Evolutionary conservation across 1,140 invertebrate species (phyloP).

Genomic region (Carposina sasakii): DNA sequence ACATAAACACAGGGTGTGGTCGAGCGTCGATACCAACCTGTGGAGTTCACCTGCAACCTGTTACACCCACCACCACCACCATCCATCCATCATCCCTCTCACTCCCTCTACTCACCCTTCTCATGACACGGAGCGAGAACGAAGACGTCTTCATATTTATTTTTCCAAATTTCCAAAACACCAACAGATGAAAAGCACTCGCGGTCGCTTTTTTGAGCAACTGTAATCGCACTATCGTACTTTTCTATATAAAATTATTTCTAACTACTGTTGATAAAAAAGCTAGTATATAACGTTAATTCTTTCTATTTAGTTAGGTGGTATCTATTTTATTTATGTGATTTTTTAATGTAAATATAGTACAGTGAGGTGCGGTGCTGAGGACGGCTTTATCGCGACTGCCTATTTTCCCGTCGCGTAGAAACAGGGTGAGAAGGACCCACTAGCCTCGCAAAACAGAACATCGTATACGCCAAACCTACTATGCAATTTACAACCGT

Average conservation of each 20-base stretch:
- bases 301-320: too few relatives aligned
- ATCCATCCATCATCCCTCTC: not conserved
- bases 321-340: too few relatives aligned
- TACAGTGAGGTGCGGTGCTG: too few relatives aligned
- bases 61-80: not conserved
- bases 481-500: conserved; percentile 22
- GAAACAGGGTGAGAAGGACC: conserved; percentile 65
- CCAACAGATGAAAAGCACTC: conserved; percentile 24
- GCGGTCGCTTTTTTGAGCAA: too few relatives aligned
- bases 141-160: conserved; percentile 84
- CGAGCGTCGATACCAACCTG: not conserved
- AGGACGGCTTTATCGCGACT: conserved; percentile 64
- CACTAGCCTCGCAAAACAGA: conserved; percentile 21
- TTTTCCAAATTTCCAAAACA: conserved; percentile 32
- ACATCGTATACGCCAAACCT: conserved; percentile 21
- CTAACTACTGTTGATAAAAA: too few relatives aligned
- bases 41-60: not conserved
- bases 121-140: conserved; percentile 83
- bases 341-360: too few relatives aligned
- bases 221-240: too few relatives aligned
- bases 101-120: conserved; percentile 76
- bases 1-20: conserved; percentile 6
- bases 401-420: conserved; percentile 44
- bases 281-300: too few relatives aligned
- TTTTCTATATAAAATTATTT: too few relatives aligned